phyloP scores from a whole-genome alignment of 2,113 vertebrate species.

The Arvicanthis niloticus region DNA sequence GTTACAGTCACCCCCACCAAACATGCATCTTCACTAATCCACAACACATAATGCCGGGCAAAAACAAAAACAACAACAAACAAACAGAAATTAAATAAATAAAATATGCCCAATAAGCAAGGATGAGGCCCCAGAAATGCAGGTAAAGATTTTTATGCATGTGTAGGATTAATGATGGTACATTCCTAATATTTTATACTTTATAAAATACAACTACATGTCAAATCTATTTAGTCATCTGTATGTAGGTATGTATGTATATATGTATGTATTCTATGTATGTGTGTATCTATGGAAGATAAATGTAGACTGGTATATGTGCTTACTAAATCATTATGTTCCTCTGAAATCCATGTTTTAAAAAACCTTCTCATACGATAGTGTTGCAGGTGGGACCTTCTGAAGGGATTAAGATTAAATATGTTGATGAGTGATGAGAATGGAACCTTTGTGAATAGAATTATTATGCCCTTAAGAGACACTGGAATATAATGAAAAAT shows the following conservation, averaged over 20 bases:
- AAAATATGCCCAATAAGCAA: rapidly evolving
- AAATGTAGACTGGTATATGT: too few relatives aligned
- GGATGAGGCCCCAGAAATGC: background rate
- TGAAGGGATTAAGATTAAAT: background rate
- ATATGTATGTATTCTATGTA: background rate
- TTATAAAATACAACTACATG: background rate
- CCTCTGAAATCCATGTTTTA: background rate
- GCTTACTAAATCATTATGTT: too few relatives aligned
- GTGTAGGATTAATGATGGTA: background rate
- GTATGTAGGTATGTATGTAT: background rate
- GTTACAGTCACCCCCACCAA: rapidly evolving
- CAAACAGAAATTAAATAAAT: too few relatives aligned
- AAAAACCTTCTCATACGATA: background rate
- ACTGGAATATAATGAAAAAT: background rate
- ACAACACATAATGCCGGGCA: background rate
- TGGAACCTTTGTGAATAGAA: background rate
- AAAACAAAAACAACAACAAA: background rate
- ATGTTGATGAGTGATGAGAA: background rate
- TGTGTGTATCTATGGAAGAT: background rate
- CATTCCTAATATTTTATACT: background rate
- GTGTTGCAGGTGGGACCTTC: background rate
- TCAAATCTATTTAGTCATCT: background rate
- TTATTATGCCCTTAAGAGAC: too few relatives aligned
- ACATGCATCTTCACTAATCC: rapidly evolving
- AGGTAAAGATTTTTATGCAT: background rate